Conservation (phyloP, 2,888 invertebrate species). For the Lasioglossum marginatum region DNA sequence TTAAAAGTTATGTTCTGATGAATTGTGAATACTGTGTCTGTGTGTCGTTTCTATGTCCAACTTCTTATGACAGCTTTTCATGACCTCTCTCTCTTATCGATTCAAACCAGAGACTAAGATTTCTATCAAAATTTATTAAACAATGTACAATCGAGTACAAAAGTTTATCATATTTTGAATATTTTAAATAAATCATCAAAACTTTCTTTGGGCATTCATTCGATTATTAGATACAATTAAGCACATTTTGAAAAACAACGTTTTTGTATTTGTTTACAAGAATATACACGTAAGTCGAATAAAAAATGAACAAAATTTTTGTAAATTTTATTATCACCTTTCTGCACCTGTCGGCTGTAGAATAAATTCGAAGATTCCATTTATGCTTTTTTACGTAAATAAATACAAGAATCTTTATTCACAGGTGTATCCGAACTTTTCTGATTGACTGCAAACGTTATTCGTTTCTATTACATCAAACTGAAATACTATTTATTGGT, state of each 20-base stretch:
- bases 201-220: neutral
- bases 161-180: neutral
- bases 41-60: neutral
- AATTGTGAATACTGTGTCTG: neutral
- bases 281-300: neutral
- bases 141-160: no score
- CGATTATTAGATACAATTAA: neutral
- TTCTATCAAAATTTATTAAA: neutral
- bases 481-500: neutral
- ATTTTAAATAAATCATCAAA: neutral
- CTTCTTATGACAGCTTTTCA: neutral
- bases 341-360: neutral
- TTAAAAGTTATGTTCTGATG: neutral
- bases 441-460: neutral
- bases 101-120: neutral
- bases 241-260: neutral
- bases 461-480: neutral
- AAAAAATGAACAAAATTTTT: neutral
- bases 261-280: neutral
- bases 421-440: neutral
- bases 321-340: neutral
- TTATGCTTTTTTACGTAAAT: neutral
- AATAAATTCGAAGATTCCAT: neutral
- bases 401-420: neutral
- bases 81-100: neutral